Evolutionary conservation across 2,888 invertebrate species (phyloP).

Genomic region (Coelinius sp.): DNA sequence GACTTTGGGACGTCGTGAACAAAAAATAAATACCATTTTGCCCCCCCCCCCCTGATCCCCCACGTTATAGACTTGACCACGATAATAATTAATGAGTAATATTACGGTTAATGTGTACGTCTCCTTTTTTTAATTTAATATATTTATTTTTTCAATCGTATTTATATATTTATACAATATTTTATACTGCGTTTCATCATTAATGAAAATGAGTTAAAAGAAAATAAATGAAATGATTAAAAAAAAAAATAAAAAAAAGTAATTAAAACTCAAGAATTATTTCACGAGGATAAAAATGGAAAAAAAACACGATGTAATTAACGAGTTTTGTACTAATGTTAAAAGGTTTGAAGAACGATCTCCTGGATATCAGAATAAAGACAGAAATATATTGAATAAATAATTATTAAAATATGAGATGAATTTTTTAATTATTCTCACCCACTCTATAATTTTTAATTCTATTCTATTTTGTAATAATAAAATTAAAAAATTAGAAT

Average conservation of each 20-base stretch:
- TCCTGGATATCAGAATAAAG: constrained; percentile 65
- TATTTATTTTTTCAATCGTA: constrained; percentile 70
- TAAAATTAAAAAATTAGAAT: too few species aligned
- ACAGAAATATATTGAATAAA: constrained; percentile 38
- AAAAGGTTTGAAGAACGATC: constrained; percentile 61
- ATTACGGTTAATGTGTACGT: constrained; percentile 64
- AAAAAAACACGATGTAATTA: constrained; percentile 25
- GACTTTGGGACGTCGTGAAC: background rate
- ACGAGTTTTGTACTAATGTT: constrained; percentile 50
- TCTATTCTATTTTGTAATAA: background rate
- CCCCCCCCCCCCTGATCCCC: constrained; percentile 36
- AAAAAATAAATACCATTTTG: constrained; percentile 11
- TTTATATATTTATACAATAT: constrained; percentile 71
- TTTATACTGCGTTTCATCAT: constrained; percentile 68
- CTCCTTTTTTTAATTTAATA: constrained; percentile 69
- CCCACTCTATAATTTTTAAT: background rate
- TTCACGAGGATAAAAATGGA: constrained; percentile 39
- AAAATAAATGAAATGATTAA: too few species aligned
- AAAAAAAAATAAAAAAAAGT: constrained; percentile 31
- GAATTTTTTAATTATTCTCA: background rate
- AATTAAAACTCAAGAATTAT: constrained; percentile 43
- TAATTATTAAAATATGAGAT: constrained; percentile 32
- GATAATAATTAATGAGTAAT: constrained; percentile 61
- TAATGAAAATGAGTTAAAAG: constrained; percentile 44
- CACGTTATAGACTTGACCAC: constrained; percentile 66